Percentiles rank a stretch among this genome's conserved stretches.
phyloP scores from a whole-genome alignment of 2,113 vertebrate species.

The Microtus pennsylvanicus region DNA sequence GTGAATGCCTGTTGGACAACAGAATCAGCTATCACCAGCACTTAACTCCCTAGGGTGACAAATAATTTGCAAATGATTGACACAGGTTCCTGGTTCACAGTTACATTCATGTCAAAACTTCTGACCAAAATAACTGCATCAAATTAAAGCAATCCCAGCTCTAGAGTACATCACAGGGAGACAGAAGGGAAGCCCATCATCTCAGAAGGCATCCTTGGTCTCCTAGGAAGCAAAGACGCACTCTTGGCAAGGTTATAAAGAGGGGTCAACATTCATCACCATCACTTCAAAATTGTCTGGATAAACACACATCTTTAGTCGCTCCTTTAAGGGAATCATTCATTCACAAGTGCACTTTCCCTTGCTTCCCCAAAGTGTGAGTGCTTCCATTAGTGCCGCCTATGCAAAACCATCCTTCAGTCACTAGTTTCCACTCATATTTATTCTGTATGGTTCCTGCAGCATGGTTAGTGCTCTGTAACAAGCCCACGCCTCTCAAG shows the following conservation, averaged over 20 bases:
- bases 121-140: not conserved
- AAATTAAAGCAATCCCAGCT: not conserved
- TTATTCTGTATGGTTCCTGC: not conserved
- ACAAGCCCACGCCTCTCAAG: not conserved
- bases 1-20: not conserved
- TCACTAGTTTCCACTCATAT: not conserved
- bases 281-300: not conserved
- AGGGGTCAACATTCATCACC: not conserved
- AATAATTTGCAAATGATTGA: not conserved
- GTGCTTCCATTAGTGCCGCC: no score
- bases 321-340: not conserved
- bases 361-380: rapidly evolving
- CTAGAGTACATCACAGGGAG: not conserved
- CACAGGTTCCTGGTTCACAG: not conserved
- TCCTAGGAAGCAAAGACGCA: not conserved
- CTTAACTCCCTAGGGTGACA: not conserved
- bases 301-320: not conserved
- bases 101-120: not conserved
- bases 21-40: not conserved
- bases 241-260: not conserved
- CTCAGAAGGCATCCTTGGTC: not conserved
- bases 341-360: not conserved
- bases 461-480: rapidly evolving
- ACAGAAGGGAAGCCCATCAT: not conserved
- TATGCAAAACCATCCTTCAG: rapidly evolving